A percentile compares a stretch with the other conserved stretches of the same genome.
Evolutionary conservation across 2,888 invertebrate species (phyloP).

Genomic region (Hyalella azteca): DNA sequence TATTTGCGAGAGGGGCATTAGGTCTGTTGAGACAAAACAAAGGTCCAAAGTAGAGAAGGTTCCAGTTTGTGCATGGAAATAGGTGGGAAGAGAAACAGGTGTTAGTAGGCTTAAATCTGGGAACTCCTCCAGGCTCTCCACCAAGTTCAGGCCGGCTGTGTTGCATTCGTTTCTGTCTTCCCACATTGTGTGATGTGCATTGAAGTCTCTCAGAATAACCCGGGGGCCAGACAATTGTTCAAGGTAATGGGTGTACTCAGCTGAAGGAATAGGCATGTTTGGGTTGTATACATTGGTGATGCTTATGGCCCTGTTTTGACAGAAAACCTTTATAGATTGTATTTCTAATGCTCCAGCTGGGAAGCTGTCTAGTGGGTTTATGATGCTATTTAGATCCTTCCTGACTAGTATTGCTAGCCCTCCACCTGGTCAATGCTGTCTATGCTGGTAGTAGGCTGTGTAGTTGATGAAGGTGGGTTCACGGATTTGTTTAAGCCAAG

Average conservation of each 20-base stretch:
- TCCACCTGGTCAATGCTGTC: background rate
- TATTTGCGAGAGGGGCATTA: background rate
- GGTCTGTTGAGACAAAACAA: background rate
- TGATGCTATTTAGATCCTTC: background rate
- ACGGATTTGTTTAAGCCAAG: background rate
- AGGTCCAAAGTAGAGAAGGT: background rate
- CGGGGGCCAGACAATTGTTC: background rate
- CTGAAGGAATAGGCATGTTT: background rate
- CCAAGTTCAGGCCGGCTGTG: background rate
- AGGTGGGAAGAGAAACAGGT: no score
- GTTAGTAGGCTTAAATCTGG: background rate
- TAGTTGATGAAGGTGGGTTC: background rate
- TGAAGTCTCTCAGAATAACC: no score
- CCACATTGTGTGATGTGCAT: background rate
- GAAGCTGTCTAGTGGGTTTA: background rate
- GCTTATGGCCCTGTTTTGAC: background rate
- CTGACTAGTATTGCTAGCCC: background rate
- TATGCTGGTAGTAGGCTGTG: background rate
- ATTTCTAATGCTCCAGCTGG: background rate
- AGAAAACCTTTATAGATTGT: background rate
- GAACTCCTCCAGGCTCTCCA: background rate
- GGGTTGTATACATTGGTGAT: constrained; percentile 10
- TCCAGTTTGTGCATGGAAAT: background rate
- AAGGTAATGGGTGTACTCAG: background rate
- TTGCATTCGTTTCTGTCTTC: background rate